phyloP scores from a whole-genome alignment of 1,140 invertebrate genomes.

The Drosophila equinoxialis region DNA sequence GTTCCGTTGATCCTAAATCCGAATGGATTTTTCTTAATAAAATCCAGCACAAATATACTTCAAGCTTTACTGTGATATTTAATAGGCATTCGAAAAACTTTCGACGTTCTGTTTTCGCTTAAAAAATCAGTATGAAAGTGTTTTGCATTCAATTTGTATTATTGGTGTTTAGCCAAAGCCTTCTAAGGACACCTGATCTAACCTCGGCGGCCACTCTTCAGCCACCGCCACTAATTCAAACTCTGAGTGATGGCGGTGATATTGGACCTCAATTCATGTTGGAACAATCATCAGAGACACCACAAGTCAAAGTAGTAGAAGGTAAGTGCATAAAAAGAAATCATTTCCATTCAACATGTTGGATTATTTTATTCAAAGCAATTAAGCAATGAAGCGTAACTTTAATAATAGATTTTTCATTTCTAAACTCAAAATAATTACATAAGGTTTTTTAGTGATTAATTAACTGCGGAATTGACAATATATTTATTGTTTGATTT shows the following conservation, averaged over 20 bases:
- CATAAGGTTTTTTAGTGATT: background rate
- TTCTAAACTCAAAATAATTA: background rate
- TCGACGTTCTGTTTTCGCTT: background rate
- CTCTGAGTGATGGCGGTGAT: conserved; percentile 57
- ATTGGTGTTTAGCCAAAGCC: conserved; percentile 18
- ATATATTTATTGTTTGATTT: background rate
- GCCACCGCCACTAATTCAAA: conserved; percentile 65
- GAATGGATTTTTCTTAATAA: conserved; percentile 7
- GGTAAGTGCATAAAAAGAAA: conserved; percentile 29
- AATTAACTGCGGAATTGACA: background rate
- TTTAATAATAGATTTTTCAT: no score
- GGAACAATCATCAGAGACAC: conserved; percentile 9
- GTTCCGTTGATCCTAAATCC: background rate
- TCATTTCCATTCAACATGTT: background rate
- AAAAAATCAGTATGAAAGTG: conserved; percentile 17
- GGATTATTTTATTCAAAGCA: background rate
- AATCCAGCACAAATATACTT: conserved; percentile 22
- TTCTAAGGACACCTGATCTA: background rate
- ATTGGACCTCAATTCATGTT: conserved; percentile 67
- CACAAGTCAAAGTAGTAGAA: conserved; percentile 34
- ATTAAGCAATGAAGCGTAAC: conserved; percentile 21
- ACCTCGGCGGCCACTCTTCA: conserved; percentile 54
- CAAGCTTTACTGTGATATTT: conserved; percentile 64
- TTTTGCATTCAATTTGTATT: conserved; percentile 39
- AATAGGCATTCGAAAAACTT: conserved; percentile 16